Percentiles rank a stretch among this genome's conserved stretches.
phyloP scores from a whole-genome alignment of 2,888 invertebrate species.

The Alentia gelatinosa region DNA sequence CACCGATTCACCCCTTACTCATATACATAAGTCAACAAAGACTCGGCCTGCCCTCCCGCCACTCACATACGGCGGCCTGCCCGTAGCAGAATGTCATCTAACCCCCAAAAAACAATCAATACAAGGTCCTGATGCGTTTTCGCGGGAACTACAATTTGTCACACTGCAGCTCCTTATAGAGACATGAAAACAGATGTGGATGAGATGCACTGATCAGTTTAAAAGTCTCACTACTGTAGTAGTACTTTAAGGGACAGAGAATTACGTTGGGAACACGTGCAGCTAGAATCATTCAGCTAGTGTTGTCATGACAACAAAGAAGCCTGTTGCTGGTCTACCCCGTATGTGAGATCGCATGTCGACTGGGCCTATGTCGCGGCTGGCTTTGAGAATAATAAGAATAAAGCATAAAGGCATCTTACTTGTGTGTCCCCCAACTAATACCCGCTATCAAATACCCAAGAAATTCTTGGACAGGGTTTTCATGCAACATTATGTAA shows the following conservation, averaged over 20 bases:
- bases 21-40: constrained; percentile 47
- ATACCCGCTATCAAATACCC: no score
- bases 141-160: background rate
- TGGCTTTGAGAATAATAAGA: no score
- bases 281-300: background rate
- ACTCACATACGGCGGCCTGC: background rate
- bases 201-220: background rate
- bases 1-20: constrained; percentile 4
- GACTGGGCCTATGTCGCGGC: no score
- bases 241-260: background rate
- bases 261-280: background rate
- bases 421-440: no score
- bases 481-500: no score
- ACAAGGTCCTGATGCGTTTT: background rate
- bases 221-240: background rate
- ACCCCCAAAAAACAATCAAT: background rate
- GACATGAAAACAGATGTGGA: background rate
- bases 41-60: background rate
- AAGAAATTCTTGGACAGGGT: no score
- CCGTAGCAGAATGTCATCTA: background rate
- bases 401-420: no score
- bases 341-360: no score
- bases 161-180: background rate
- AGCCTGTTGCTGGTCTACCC: background rate
- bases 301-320: constrained; percentile 42